Conservation (phyloP, 2,797 vertebrate genomes). For the Pseudomugil gertrudae region DNA sequence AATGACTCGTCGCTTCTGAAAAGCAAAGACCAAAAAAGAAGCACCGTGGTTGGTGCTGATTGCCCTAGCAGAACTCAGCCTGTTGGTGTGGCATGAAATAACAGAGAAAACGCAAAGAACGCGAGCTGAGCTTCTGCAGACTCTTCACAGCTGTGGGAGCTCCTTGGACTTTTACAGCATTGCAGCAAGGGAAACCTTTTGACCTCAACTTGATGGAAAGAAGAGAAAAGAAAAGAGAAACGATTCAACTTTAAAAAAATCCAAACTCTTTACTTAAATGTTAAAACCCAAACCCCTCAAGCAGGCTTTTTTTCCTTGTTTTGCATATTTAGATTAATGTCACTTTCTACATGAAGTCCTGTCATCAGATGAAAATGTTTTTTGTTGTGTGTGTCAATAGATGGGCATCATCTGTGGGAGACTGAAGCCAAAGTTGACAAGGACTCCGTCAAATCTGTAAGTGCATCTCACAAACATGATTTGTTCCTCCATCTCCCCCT, state of each 20-base stretch:
- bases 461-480: slow-evolving; percentile 63
- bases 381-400: slow-evolving; percentile 69
- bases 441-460: slow-evolving; percentile 93
- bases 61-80: slow-evolving; percentile 73
- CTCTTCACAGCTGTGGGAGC: slow-evolving; percentile 67
- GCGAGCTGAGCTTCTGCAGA: slow-evolving; percentile 66
- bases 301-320: background rate
- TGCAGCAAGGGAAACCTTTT: slow-evolving; percentile 59
- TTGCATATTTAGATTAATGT: background rate
- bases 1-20: slow-evolving; percentile 74
- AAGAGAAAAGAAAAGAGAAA: slow-evolving; percentile 19
- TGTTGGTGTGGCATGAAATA: slow-evolving; percentile 79
- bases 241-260: background rate
- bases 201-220: slow-evolving; percentile 56
- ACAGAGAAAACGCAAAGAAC: slow-evolving; percentile 64
- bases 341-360: background rate
- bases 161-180: slow-evolving; percentile 63
- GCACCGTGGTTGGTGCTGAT: slow-evolving; percentile 72
- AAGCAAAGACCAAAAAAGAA: slow-evolving; percentile 28
- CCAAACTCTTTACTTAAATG: background rate
- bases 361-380: background rate
- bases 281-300: background rate
- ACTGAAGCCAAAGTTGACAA: slow-evolving; percentile 96
- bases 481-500: slow-evolving; percentile 26
- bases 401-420: slow-evolving; percentile 98